Evolutionary conservation across 2,113 vertebrate genomes (phyloP), one percentile per base, ranked within the genome.

Genomic region (Vulpes vulpes): DNA sequence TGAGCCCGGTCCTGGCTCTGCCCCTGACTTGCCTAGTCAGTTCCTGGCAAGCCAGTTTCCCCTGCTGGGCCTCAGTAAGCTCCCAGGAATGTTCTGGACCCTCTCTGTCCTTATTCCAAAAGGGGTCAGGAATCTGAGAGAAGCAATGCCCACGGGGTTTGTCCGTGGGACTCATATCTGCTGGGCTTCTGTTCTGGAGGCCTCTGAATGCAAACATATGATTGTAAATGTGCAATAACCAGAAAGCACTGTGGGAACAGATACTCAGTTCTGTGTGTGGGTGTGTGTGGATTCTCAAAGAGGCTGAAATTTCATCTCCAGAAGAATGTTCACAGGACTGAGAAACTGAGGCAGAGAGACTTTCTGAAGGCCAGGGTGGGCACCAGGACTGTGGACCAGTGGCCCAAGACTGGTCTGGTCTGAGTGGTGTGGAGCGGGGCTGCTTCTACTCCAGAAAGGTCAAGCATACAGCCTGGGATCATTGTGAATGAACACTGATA

Each of bases 61-160:
- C 69, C 55, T 90, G 55, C 76, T 93, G 81, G 92, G 95, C 64
- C 94, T 89, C 83, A 53, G 76, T 95, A 96, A 96, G 84, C 88
- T 96, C 81, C 84, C 84, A 92, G 94, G 84, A 97, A 96, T 97
- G 88, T 94, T 97, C 95, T 92, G 82, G 92, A 96, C 62, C 87
- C 55, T 89, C 23, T 92, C 60, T 93, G 53, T 83, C 76, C 65
- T 55, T 65, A 11, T 92, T 94, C 71, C 83, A 73, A 95, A 85
- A 81, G 27, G 76, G 76, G 71, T 64, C 88, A 94, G 76, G 93
- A 53, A 91, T 74, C 90, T 12, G 69, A 89, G 88, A 59, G 73
- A 89, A 74, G 83, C 22, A 83, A 83, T n/a, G 60, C 27, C 17
- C 86, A 55, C 5, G 0, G n/a, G 16, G 55, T 92, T 92, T 80